phyloP scores from a whole-genome alignment of 1,140 invertebrate species.

The Lysiphlebus fabarum region DNA sequence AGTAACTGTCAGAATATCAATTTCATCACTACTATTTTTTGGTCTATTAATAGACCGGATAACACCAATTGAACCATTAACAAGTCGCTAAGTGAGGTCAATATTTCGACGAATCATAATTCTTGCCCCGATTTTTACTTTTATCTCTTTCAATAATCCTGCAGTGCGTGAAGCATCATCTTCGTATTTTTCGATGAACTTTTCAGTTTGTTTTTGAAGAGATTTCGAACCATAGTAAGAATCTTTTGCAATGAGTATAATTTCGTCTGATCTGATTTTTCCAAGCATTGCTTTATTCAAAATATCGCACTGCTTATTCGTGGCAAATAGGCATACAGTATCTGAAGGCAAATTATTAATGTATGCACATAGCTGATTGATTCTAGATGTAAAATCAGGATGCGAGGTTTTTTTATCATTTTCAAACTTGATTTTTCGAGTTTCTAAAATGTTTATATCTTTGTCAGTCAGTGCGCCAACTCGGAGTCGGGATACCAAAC shows the following conservation, averaged over 20 bases:
- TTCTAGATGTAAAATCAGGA: background rate
- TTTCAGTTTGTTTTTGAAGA: conserved; percentile 14
- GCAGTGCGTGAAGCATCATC: conserved; percentile 22
- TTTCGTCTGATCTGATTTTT: conserved; percentile 20
- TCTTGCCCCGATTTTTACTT: conserved; percentile 28
- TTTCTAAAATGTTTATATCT: background rate
- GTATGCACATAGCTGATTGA: background rate
- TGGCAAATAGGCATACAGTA: conserved; percentile 25
- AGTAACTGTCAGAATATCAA: conserved; percentile 25
- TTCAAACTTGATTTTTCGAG: background rate
- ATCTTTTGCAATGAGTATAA: conserved; percentile 24
- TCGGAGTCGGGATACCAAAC: conserved; percentile 1
- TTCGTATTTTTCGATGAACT: conserved; percentile 15
- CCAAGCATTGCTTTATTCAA: conserved; percentile 26
- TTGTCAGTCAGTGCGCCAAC: background rate
- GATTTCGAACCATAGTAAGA: background rate
- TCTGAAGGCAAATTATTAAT: conserved; percentile 16
- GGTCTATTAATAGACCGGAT: conserved; percentile 25
- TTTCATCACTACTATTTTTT: conserved; percentile 18
- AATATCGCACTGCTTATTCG: conserved; percentile 20
- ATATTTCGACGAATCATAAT: conserved; percentile 39
- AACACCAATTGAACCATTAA: conserved; percentile 37
- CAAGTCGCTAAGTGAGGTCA: conserved; percentile 33
- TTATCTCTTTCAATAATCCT: conserved; percentile 27
- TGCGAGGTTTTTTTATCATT: background rate